Evolutionary conservation across 1,140 invertebrate species (phyloP).

Genomic region (Diuraphis noxia): DNA sequence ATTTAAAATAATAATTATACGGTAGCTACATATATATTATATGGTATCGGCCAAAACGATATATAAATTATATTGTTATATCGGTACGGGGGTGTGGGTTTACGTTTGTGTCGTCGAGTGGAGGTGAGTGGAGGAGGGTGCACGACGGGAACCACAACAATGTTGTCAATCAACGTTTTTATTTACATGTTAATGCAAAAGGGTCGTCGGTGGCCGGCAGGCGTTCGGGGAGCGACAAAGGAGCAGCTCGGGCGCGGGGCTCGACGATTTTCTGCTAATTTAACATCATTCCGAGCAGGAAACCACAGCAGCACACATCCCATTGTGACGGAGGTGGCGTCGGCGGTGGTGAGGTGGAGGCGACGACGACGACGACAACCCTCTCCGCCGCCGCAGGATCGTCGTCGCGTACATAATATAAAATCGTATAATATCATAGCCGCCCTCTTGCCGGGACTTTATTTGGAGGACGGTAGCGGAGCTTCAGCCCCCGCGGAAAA

Average conservation of each 20-base stretch:
- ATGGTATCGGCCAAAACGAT: not conserved
- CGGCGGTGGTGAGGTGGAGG: no score
- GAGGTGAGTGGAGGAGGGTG: not conserved
- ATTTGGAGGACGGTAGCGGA: not conserved
- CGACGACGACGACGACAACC: not conserved
- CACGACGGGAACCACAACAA: not conserved
- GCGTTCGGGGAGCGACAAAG: slow-evolving; percentile 40
- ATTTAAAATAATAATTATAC: not conserved
- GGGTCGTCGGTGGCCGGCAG: slow-evolving; percentile 33
- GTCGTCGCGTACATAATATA: not conserved
- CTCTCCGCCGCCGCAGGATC: not conserved
- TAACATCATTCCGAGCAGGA: slow-evolving; percentile 46
- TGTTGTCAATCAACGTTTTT: slow-evolving; percentile 53
- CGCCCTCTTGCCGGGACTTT: not conserved
- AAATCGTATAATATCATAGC: not conserved
- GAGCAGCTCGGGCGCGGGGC: not conserved
- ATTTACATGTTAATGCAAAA: slow-evolving; percentile 49
- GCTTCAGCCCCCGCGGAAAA: not conserved
- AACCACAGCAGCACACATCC: slow-evolving; percentile 17
- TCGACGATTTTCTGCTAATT: slow-evolving; percentile 51
- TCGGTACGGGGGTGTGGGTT: not conserved
- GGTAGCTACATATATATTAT: not conserved
- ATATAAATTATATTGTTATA: slow-evolving; percentile 6
- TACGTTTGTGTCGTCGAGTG: not conserved
- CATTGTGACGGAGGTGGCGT: not conserved